Base-by-base conservation (phyloP, 2,113 vertebrate species). In the Cariama cristata region DNA sequence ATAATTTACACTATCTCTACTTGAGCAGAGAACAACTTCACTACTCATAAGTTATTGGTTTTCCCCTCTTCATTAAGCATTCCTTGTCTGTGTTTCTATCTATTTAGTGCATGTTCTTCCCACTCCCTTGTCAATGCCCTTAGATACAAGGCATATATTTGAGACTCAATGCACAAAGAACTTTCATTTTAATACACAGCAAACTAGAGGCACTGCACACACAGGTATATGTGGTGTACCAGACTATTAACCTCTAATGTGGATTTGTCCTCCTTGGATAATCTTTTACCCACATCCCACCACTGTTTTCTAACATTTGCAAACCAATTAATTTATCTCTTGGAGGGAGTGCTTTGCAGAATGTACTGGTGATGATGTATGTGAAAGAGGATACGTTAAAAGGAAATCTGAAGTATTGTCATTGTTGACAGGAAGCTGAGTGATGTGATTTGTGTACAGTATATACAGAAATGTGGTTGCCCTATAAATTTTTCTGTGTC, bases 61-160 rank as follows among this genome's bases (percentile, higher is more conserved):
- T 96, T 52, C 79, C 66, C 22, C 33, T 93, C 63, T 68, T 95
- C 87, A 86, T 95, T 96, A 97, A 95, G 76, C 83, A 97, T 90
- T 97, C 55, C 75, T 75, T 93, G 13, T 96, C 88, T 89, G 56
- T 94, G 45, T 74, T 91, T 97, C 74, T 95, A 87, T 95, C 86
- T 97, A 77, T 88, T 84, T 97, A 95, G 92, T 69, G 52, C 44
- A 77, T 84, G 68, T 96, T 97, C 89, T 97, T 96, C 79, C 55
- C 64, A 92, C 93, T 93, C 33, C 59, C 72, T 95, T 88, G 86
- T 82, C 80, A 93, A 53, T 62, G 82, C 28, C 85, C 27, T 93
- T 79, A 91, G 73, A 96, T 95, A 88, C 88, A 86, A 95, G 58
- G 77, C 72, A 95, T 93, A 75, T 74, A 91, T 94, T 90, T 96